Percentiles rank a stretch among this genome's conserved stretches.
Evolutionary conservation across 2,113 vertebrate species (phyloP).

Genomic region (Fulica atra): DNA sequence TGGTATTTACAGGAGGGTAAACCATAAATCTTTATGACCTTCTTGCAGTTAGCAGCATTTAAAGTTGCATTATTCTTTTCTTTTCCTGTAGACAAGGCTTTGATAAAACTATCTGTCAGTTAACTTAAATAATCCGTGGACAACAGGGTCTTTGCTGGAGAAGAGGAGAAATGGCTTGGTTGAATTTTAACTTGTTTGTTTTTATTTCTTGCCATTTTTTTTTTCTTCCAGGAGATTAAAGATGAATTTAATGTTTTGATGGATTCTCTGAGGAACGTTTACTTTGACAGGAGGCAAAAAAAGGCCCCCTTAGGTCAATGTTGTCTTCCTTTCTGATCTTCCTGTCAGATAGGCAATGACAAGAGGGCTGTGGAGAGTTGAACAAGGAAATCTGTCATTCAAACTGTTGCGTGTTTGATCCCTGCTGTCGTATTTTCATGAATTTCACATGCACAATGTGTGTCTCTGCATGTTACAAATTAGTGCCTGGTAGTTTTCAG

Average conservation of each 20-base stretch:
- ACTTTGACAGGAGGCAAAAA: conserved; percentile 6
- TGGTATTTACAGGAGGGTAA: conserved; percentile 66
- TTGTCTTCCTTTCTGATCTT: background rate
- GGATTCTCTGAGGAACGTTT: background rate
- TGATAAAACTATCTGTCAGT: conserved; percentile 65
- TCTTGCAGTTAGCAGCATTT: conserved; percentile 65
- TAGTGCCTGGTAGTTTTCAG: background rate
- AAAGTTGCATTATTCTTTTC: conserved; percentile 55
- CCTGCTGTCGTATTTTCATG: background rate
- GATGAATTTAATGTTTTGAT: background rate
- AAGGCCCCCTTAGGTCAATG: background rate
- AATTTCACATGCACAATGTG: background rate
- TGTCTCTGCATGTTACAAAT: background rate
- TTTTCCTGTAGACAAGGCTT: conserved; percentile 54
- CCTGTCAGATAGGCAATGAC: background rate
- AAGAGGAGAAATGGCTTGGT: background rate
- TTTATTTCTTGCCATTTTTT: background rate
- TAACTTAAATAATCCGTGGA: conserved; percentile 61
- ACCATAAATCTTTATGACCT: conserved; percentile 70
- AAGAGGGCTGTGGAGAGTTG: conserved; percentile 13
- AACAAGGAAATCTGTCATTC: conserved; percentile 16
- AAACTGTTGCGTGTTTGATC: background rate
- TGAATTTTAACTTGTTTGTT: conserved; percentile 34
- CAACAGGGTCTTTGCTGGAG: background rate
- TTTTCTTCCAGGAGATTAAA: background rate